phyloP scores from a whole-genome alignment of 2,888 invertebrate species.

The Agelastica alni region DNA sequence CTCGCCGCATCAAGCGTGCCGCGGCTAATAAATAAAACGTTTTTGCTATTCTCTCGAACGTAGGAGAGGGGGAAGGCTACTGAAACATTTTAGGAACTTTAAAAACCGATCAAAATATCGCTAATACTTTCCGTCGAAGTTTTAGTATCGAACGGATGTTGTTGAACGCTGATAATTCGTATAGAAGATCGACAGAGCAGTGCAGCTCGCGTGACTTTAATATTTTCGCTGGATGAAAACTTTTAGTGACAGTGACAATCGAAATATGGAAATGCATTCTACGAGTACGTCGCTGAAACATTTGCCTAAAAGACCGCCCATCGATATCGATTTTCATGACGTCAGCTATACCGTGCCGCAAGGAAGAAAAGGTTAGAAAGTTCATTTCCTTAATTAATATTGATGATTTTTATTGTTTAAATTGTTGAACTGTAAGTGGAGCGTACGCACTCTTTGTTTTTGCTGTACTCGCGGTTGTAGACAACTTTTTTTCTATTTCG shows the following conservation, averaged over 20 bases:
- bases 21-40: too few species aligned
- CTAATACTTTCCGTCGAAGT: not conserved
- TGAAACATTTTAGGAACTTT: too few species aligned
- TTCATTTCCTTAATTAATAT: constrained; percentile 19
- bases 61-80: too few species aligned
- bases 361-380: constrained; percentile 63
- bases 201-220: not conserved
- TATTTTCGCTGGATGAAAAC: not conserved
- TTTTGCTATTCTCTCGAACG: too few species aligned
- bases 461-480: not conserved
- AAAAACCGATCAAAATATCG: not conserved
- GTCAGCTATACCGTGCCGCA: constrained; percentile 80
- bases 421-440: not conserved
- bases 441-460: constrained; percentile 11
- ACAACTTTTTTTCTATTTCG: too few species aligned
- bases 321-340: constrained; percentile 84
- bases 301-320: constrained; percentile 68
- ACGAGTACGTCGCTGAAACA: constrained; percentile 57
- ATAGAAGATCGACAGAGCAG: not conserved
- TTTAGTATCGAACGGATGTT: not conserved
- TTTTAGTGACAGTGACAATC: not conserved
- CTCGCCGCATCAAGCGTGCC: too few species aligned
- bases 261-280: constrained; percentile 9
- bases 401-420: constrained; percentile 2
- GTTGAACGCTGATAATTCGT: not conserved